A percentile compares a stretch with the other conserved stretches of the same genome.
phyloP scores from a whole-genome alignment of 92 coral and sea anemone species.

The Palythoa grandiflora region DNA sequence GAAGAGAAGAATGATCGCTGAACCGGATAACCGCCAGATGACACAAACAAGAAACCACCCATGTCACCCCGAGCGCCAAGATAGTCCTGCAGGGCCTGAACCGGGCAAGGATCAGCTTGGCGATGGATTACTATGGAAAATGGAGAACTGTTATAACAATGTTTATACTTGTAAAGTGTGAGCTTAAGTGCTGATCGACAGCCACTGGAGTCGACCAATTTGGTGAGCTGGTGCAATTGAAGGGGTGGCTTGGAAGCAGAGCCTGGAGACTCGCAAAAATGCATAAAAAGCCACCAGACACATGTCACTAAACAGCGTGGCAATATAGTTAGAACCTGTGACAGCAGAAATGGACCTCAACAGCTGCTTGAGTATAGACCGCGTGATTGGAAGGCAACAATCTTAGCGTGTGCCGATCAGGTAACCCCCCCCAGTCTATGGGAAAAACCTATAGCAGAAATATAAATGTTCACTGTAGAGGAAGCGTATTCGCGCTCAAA shows the following conservation, averaged over 20 bases:
- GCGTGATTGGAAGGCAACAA: no score
- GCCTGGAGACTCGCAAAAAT: no score
- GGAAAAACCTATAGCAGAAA: no score
- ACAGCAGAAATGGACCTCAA: no score
- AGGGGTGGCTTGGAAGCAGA: neutral
- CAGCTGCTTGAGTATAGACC: no score
- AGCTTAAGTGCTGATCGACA: slow-evolving; percentile 18
- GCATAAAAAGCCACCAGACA: no score
- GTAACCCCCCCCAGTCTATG: no score
- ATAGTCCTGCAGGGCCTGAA: slow-evolving; percentile 32
- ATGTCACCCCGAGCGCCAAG: neutral
- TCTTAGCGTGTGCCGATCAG: no score
- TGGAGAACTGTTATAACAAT: slow-evolving; percentile 50
- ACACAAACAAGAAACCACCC: neutral
- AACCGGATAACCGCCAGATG: slow-evolving; percentile 10
- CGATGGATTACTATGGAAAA: slow-evolving; percentile 40
- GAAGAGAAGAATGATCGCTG: slow-evolving; percentile 24
- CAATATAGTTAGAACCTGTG: no score
- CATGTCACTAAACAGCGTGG: no score
- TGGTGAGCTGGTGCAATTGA: slow-evolving; percentile 40
- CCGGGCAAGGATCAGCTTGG: slow-evolving; percentile 57
- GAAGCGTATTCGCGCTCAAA: no score
- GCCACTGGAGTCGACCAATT: slow-evolving; percentile 6
- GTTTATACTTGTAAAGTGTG: slow-evolving; percentile 58
- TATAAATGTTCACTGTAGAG: no score